A percentile compares a stretch with the other conserved stretches of the same genome.
Conservation (phyloP, 2,113 vertebrate species). For the Corythoichthys haematopterus region DNA sequence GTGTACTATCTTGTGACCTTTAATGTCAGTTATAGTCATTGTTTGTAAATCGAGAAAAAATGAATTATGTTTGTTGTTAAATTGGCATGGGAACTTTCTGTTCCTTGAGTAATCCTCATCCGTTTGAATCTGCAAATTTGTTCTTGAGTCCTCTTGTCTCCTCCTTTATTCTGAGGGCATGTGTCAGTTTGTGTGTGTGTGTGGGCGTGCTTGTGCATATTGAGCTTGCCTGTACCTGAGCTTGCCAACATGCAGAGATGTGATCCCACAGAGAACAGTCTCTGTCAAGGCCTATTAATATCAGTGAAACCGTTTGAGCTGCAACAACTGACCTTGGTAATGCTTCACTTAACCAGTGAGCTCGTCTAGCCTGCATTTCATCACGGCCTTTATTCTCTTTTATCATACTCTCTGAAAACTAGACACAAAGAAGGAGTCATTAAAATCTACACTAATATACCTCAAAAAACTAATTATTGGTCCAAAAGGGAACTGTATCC, state of each 20-base stretch:
- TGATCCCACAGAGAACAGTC: constrained; percentile 38
- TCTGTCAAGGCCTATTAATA: constrained; percentile 50
- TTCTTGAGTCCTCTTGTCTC: constrained; percentile 1
- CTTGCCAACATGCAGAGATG: constrained; percentile 52
- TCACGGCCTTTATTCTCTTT: neutral
- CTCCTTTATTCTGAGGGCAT: neutral
- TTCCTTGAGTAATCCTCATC: neutral
- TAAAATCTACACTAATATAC: neutral
- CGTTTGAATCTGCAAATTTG: neutral
- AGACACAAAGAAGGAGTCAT: neutral
- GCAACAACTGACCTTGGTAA: constrained; percentile 47
- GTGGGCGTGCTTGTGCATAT: constrained; percentile 19
- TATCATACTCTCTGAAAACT: neutral
- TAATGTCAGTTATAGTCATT: neutral
- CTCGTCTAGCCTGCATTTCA: constrained; percentile 1
- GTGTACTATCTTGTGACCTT: neutral
- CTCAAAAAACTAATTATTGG: too few species aligned
- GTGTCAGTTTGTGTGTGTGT: neutral
- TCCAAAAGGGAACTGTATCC: neutral
- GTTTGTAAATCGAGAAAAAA: neutral
- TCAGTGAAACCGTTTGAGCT: constrained; percentile 48
- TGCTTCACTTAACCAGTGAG: constrained; percentile 26
- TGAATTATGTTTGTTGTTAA: neutral
- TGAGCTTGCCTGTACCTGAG: constrained; percentile 37
- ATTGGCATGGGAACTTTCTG: neutral